Conservation (phyloP, 2,797 vertebrate genomes). For the Parauchenoglanis ngamensis region DNA sequence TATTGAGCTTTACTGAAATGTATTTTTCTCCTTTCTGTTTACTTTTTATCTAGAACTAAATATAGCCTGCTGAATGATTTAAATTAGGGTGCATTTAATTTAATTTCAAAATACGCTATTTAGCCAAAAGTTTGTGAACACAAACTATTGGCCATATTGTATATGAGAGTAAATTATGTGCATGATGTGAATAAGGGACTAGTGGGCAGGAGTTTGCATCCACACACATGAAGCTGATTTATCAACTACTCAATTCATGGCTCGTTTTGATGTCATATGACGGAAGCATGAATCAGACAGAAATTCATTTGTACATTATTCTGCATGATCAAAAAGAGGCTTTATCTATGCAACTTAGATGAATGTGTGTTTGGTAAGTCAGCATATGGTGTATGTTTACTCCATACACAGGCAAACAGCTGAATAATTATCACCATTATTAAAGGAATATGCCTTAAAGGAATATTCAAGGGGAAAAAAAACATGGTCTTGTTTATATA, state of each 20-base stretch:
- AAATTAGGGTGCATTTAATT: neutral
- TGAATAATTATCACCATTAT: neutral
- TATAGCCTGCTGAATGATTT: neutral
- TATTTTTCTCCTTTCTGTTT: neutral
- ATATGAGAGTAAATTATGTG: neutral
- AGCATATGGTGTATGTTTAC: constrained; percentile 3
- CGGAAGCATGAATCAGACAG: neutral
- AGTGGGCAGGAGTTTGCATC: neutral
- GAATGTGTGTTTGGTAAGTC: neutral
- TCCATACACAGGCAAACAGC: neutral
- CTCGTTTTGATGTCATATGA: neutral
- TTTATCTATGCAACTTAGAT: neutral
- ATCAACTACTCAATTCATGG: neutral
- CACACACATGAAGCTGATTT: neutral
- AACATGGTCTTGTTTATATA: neutral
- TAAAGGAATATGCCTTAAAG: constrained; percentile 17
- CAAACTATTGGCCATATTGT: neutral
- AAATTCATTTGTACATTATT: neutral
- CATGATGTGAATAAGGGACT: neutral
- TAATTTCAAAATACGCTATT: neutral
- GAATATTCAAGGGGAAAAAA: neutral
- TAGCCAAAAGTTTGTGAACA: neutral
- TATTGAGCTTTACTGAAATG: neutral
- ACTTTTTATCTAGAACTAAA: neutral
- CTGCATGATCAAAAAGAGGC: neutral